phyloP scores from a whole-genome alignment of 2,888 invertebrate genomes.

The Trypoxylon attenuatum region DNA sequence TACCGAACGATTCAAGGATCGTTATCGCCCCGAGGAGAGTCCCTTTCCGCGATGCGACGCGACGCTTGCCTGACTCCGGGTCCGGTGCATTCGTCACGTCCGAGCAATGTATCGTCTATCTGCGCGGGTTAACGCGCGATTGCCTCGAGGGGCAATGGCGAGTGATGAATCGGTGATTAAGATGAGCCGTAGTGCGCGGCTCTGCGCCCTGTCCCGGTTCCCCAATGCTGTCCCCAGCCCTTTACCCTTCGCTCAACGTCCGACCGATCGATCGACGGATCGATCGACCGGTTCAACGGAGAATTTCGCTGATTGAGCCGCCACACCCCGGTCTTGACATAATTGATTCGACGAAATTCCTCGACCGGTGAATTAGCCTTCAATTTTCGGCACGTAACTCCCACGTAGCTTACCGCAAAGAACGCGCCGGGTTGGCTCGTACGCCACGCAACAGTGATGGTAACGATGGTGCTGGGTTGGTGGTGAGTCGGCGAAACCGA shows the following conservation, averaged over 20 bases:
- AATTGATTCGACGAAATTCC: background rate
- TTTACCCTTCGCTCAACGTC: background rate
- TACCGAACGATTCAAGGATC: slow-evolving; percentile 66
- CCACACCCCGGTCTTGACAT: background rate
- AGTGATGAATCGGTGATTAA: slow-evolving; percentile 64
- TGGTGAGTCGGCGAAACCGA: background rate
- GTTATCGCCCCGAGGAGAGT: slow-evolving; percentile 65
- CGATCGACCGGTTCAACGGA: too few relatives aligned
- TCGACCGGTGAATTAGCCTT: background rate
- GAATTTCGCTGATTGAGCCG: background rate
- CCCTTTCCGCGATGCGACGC: slow-evolving; percentile 8
- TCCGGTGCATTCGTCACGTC: background rate
- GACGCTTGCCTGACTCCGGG: background rate
- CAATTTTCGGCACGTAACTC: background rate
- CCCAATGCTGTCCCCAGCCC: background rate
- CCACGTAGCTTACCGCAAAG: background rate
- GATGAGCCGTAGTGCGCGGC: slow-evolving; percentile 48
- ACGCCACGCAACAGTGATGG: too few relatives aligned
- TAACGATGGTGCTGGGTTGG: background rate
- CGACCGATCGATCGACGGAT: background rate
- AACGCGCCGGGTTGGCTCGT: background rate
- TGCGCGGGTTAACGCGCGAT: slow-evolving; percentile 52
- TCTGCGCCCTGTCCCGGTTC: slow-evolving; percentile 10
- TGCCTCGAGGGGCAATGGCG: slow-evolving; percentile 57
- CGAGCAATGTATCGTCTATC: slow-evolving; percentile 58